Evolutionary conservation across 2,113 vertebrate genomes (phyloP).

Genomic region (Hyperoodon ampullatus): DNA sequence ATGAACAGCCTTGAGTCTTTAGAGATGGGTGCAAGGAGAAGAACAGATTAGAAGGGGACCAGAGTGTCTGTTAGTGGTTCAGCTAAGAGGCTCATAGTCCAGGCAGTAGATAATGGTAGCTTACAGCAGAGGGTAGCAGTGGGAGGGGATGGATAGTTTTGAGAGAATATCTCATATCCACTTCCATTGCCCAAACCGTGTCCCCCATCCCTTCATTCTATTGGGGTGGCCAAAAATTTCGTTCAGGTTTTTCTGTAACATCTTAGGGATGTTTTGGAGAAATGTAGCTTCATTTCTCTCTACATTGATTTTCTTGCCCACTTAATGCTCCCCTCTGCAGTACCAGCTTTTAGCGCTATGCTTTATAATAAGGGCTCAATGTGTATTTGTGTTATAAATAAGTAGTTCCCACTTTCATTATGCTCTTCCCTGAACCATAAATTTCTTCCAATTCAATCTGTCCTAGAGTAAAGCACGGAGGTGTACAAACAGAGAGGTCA

Average conservation of each 20-base stretch:
- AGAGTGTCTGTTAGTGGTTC: not conserved
- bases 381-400: constrained; percentile 45
- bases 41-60: not conserved
- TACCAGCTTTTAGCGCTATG: not conserved
- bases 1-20: not conserved
- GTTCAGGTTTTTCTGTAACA: too few relatives aligned
- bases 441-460: constrained; percentile 34
- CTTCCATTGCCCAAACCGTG: not conserved
- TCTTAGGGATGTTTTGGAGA: too few relatives aligned
- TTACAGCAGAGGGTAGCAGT: not conserved
- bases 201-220: not conserved
- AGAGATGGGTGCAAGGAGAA: not conserved
- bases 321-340: not conserved
- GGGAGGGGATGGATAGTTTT: not conserved
- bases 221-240: too few relatives aligned
- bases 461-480: not conserved
- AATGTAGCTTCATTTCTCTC: not conserved
- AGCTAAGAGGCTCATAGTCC: not conserved
- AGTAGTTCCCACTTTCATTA: constrained; percentile 59
- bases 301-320: constrained; percentile 25
- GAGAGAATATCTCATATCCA: not conserved
- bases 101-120: not conserved
- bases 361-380: not conserved
- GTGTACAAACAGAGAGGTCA: not conserved
- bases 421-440: constrained; percentile 41